Evolutionary conservation across 92 coral and sea anemone species (phyloP).

Genomic region (Galaxea fascicularis): DNA sequence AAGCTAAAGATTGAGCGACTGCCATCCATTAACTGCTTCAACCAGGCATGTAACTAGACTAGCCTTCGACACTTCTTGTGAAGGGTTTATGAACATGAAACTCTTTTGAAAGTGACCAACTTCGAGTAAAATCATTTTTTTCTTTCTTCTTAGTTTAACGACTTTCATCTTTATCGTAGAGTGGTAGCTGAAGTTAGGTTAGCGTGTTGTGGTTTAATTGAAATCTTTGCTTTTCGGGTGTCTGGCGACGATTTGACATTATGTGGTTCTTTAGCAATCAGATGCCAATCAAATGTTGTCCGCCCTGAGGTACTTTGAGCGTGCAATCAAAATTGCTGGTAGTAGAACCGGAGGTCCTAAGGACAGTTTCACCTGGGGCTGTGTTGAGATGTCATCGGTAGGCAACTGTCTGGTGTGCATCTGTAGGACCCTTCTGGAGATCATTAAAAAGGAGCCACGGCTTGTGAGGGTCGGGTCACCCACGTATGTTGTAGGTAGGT

Average conservation of each 20-base stretch:
- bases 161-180: no score
- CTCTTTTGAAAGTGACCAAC: no score
- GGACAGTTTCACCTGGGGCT: constrained; percentile 81
- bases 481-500: constrained; percentile 83
- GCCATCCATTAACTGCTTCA: constrained; percentile 88
- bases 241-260: neutral
- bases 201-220: no score
- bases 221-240: neutral
- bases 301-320: constrained; percentile 89
- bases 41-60: constrained; percentile 63
- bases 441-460: constrained; percentile 78
- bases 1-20: constrained; percentile 76
- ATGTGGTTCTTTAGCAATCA: constrained; percentile 72
- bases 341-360: constrained; percentile 49
- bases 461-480: constrained; percentile 83
- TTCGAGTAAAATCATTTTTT: no score
- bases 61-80: neutral
- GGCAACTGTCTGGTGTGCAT: constrained; percentile 82
- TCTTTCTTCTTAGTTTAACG: no score
- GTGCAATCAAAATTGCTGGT: constrained; percentile 67
- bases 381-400: constrained; percentile 81
- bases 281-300: constrained; percentile 92
- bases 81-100: neutral
- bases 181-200: no score
- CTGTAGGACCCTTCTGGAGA: constrained; percentile 73